Evolutionary conservation across 2,797 vertebrate genomes (phyloP), one percentile per base, ranked within the genome.

Genomic region (Melanotaenia pygmaea): DNA sequence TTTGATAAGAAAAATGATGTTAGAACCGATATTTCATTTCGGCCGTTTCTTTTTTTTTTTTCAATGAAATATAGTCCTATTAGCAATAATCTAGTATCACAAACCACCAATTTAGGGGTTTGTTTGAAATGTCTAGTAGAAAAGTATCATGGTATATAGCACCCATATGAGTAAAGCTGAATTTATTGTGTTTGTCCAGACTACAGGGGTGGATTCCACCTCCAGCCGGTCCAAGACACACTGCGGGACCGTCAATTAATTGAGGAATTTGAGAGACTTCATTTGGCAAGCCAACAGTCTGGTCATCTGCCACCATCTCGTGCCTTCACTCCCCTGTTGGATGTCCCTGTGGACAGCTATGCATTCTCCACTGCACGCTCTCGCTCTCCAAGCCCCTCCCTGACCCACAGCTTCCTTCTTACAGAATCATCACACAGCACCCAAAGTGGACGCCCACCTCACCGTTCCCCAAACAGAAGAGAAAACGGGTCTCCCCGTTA

Each of bases 201-300:
- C 81, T 96, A 94, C 88, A 95, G 95, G 14, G 98, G 98, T 0
- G 95, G 97, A n/a, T 99, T 98, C 90, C 93, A 96, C 63, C 94
- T 99, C 68, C 96, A 97, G 89, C 94, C 96, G 0, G 88, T 88
- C 24, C 92, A 94, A 0, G 91, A 94, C 74, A 86, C 88, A 54
- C 79, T 83, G 58, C 90, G 83, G n/a, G 93, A 93, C 24, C 86
- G 61, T 14, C 90, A 83, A 12, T 61, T 93, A 51, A 77, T 92
- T 0, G 90, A 95, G 34, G 88, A 92, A 69, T 71, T 92, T 2
- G 94, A 91, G 61, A 92, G 92, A 5, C 91, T 94, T 66, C 88
- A 62, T 79, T 82, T 94, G 18, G 92, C 95, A 1, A 70, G 90
- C 20, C 74, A 88, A 2, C 88, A 85, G 22, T 86, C 91, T 2